Conservation (phyloP, 1,140 invertebrate genomes). For the Zaprionus gabonicus region DNA sequence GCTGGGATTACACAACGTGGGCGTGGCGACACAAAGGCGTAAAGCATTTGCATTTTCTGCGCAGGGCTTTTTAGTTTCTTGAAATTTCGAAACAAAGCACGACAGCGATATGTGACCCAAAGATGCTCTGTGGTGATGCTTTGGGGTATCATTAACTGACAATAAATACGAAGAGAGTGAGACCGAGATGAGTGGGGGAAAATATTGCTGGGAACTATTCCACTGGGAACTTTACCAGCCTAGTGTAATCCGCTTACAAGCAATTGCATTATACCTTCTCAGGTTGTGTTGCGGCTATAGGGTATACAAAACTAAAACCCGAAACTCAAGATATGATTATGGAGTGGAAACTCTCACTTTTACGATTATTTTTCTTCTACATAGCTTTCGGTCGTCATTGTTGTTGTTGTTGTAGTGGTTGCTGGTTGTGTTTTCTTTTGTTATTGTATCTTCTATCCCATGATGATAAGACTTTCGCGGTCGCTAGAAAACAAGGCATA, state of each 20-base stretch:
- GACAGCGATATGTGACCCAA: not conserved
- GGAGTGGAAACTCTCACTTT: constrained; percentile 82
- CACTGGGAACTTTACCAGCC: not conserved
- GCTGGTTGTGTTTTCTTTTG: constrained; percentile 56
- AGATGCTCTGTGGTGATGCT: not conserved
- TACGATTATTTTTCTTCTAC: constrained; percentile 80
- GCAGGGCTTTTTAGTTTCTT: constrained; percentile 27
- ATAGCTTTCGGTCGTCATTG: constrained; percentile 71
- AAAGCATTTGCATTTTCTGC: constrained; percentile 61
- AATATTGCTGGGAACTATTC: not conserved
- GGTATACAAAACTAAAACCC: constrained; percentile 40
- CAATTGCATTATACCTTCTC: constrained; percentile 10
- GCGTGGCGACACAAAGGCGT: constrained; percentile 55
- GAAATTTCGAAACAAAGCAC: constrained; percentile 4
- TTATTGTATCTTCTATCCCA: constrained; percentile 71
- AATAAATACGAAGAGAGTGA: not conserved
- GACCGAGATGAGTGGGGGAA: not conserved
- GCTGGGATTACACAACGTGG: constrained; percentile 65
- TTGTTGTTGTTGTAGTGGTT: constrained; percentile 42
- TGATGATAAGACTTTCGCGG: constrained; percentile 76
- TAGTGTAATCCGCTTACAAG: not conserved
- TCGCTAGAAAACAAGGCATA: constrained; percentile 70
- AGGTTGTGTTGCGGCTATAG: constrained; percentile 10
- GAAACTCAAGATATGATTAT: constrained; percentile 67
- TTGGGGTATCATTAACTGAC: not conserved